Evolutionary conservation across 2,888 invertebrate species (phyloP).

Genomic region (Phaonia tiefii): DNA sequence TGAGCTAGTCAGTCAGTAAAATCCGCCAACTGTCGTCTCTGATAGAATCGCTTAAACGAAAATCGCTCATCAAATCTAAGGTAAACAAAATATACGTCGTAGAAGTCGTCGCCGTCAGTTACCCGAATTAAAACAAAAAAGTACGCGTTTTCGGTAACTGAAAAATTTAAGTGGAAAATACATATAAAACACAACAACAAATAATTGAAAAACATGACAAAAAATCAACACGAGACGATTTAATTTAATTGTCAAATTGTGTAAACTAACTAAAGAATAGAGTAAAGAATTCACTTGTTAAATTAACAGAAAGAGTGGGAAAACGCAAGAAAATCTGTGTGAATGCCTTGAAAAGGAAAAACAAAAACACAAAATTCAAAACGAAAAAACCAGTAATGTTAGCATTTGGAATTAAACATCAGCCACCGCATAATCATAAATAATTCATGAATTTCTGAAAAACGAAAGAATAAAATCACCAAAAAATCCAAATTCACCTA

Average conservation of each 20-base stretch:
- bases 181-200: no score
- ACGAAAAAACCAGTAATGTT: neutral
- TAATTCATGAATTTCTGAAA: conserved; percentile 58
- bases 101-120: no score
- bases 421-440: conserved; percentile 36
- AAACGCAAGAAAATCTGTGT: neutral
- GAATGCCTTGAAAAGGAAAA: conserved; percentile 22
- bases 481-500: conserved; percentile 23
- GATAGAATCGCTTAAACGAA: conserved; percentile 33
- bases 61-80: neutral
- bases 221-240: conserved; percentile 24
- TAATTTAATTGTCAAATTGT: conserved; percentile 48
- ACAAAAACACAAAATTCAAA: neutral
- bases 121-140: neutral
- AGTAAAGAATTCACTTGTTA: no score
- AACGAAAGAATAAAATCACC: neutral
- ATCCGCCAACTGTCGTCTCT: conserved; percentile 14
- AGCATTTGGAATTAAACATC: no score
- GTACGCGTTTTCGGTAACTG: no score
- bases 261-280: conserved; percentile 46
- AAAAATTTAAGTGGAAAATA: no score
- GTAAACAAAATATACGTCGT: conserved; percentile 3
- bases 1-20: neutral
- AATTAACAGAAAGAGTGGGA: conserved; percentile 15
- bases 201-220: no score